Evolutionary conservation across 1,140 invertebrate genomes (phyloP).

Genomic region (Caenorhabditis briggsae): DNA sequence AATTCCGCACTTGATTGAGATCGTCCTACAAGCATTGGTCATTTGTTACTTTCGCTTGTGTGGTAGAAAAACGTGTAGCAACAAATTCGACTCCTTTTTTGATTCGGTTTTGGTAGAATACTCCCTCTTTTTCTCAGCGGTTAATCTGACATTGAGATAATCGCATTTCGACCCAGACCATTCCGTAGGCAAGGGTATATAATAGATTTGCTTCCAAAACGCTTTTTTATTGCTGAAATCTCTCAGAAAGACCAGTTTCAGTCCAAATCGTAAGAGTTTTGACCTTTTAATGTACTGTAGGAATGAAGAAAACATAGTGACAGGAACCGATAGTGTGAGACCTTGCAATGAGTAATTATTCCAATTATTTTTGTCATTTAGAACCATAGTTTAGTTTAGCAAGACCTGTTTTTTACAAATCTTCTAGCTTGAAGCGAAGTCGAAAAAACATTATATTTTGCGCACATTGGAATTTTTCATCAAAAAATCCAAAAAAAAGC

Average conservation of each 20-base stretch:
- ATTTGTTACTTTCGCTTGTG: constrained; percentile 14
- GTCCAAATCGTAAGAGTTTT: background rate
- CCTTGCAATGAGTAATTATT: constrained; percentile 16
- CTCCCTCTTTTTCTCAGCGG: background rate
- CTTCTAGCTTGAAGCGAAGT: no score
- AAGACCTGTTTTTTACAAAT: no score
- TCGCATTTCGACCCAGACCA: background rate
- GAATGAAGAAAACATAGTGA: background rate
- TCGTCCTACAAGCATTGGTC: constrained; percentile 20
- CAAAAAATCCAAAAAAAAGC: no score
- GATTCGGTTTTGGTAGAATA: background rate
- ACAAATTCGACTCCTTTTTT: background rate
- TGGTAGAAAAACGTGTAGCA: background rate
- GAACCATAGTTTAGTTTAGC: background rate
- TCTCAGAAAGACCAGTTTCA: constrained; percentile 11
- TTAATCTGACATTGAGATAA: constrained; percentile 18
- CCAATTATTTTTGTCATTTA: background rate
- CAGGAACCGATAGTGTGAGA: background rate
- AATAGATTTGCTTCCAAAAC: background rate
- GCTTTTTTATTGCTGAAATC: background rate
- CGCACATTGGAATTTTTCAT: no score
- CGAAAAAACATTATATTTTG: no score
- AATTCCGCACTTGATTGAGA: constrained; percentile 27
- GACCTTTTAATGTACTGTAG: constrained; percentile 12
- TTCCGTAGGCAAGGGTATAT: background rate